A percentile compares a stretch with the other conserved stretches of the same genome.
Conservation (phyloP, 1,140 invertebrate genomes). For the Aplysia californica region DNA sequence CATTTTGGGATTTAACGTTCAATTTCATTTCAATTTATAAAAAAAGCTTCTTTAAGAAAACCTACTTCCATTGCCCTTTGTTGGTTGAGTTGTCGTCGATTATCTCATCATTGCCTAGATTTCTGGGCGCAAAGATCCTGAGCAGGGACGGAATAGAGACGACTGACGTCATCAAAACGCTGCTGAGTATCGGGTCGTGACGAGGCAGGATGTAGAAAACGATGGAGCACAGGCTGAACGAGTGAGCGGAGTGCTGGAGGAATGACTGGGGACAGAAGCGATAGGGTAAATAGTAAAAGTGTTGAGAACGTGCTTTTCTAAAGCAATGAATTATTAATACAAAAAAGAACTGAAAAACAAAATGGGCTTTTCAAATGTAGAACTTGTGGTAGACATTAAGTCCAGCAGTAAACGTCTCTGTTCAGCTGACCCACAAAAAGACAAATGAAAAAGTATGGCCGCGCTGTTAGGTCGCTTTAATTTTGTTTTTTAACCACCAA, state of each 20-base stretch:
- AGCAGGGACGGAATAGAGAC: constrained; percentile 45
- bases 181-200: constrained; percentile 45
- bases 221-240: constrained; percentile 54
- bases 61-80: constrained; percentile 10
- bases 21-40: not conserved
- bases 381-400: too few relatives aligned
- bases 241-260: constrained; percentile 54
- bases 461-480: too few relatives aligned
- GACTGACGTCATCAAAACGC: constrained; percentile 39
- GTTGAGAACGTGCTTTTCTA: too few relatives aligned
- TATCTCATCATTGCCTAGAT: not conserved
- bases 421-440: too few relatives aligned
- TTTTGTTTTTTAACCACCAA: too few relatives aligned
- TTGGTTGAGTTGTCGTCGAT: not conserved
- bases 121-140: constrained; percentile 40
- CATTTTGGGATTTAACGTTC: too few relatives aligned
- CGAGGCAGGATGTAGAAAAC: constrained; percentile 59
- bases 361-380: too few relatives aligned
- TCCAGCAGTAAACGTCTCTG: too few relatives aligned
- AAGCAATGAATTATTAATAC: too few relatives aligned
- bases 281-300: too few relatives aligned
- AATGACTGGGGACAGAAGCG: constrained; percentile 45
- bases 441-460: too few relatives aligned
- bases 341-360: too few relatives aligned
- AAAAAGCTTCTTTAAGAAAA: constrained; percentile 4